Evolutionary conservation across 2,888 invertebrate genomes (phyloP), one percentile per base, ranked within the genome.

Genomic region (Drosophila macrothrix): DNA sequence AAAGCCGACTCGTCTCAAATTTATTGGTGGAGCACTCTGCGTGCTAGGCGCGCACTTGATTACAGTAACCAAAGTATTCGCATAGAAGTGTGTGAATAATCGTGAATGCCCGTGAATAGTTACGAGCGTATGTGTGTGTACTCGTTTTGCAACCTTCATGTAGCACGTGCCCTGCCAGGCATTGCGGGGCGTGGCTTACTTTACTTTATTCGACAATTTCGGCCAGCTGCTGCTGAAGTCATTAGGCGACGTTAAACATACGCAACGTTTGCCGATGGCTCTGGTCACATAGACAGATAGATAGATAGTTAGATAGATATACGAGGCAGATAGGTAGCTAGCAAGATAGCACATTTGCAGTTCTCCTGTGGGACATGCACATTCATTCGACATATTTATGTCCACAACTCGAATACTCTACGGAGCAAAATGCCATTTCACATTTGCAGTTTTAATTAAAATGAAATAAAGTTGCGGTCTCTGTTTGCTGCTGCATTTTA

Each of bases 371-470:
- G 67, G 59, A 43, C 52, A 67, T 43, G 43, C 39, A 68, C 22
- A 53, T n/a, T 7, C 39, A 39, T 28, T 75, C 71, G 68, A 65
- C 82, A 78, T 67, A 71, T 80, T 70, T 71, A 59, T 72, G 33
- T 25, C 5, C n/a, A 25, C 55, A 35, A 61, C 31, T 49, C 29
- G 50, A 65, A 67, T 65, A 28, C 41, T 29, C 46, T 37, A 10
- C 31, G 67, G 63, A 31, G 39, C 39, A 56, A 54, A 55, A 58
- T 39, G 53, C 41, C 73, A 58, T 67, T 69, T 60, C 61, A 43
- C 80, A 77, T 82, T 87, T 76, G 76, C 75, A 72, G 80, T 82
- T 87, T 87, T 90, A 89, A 89, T 87, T 87, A 87, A 89, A 87
- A 90, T 73, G 88, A 82, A 87, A 90, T 90, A 87, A 82, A 89